Percentiles rank a stretch among this genome's conserved stretches.
Evolutionary conservation across 1,140 invertebrate genomes (phyloP).

Genomic region (Phortica variegata): DNA sequence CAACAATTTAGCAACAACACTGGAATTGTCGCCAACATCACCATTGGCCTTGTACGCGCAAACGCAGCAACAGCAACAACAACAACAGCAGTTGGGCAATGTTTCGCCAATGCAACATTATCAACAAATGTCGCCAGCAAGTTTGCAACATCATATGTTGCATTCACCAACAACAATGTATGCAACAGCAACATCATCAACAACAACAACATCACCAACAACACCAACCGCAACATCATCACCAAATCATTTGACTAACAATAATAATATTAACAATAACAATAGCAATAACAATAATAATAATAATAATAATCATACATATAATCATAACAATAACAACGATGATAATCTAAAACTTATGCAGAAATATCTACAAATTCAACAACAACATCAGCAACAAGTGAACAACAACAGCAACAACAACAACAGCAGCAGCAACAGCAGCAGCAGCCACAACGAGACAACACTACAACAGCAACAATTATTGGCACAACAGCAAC

Average conservation of each 20-base stretch:
- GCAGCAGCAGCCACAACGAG: constrained; percentile 22
- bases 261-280: constrained; percentile 38
- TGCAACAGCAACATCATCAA: constrained; percentile 26
- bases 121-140: constrained; percentile 39
- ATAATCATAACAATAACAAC: constrained; percentile 38
- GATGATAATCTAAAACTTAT: constrained; percentile 46
- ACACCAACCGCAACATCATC: constrained; percentile 27
- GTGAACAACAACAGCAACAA: constrained; percentile 14
- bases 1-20: background rate
- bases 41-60: constrained; percentile 11
- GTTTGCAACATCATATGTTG: constrained; percentile 37
- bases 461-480: constrained; percentile 1
- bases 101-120: constrained; percentile 2
- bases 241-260: constrained; percentile 33
- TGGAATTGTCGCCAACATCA: constrained; percentile 41
- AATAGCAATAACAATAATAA: constrained; percentile 38
- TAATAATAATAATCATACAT: constrained; percentile 40
- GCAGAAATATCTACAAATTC: constrained; percentile 50
- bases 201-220: constrained; percentile 8
- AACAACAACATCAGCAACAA: constrained; percentile 23
- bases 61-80: constrained; percentile 13
- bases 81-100: constrained; percentile 12
- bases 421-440: constrained; percentile 17
- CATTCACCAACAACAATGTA: constrained; percentile 24
- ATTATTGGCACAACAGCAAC: constrained; percentile 28